Conservation (phyloP, 2,113 vertebrate species). For the Zapornia atra region DNA sequence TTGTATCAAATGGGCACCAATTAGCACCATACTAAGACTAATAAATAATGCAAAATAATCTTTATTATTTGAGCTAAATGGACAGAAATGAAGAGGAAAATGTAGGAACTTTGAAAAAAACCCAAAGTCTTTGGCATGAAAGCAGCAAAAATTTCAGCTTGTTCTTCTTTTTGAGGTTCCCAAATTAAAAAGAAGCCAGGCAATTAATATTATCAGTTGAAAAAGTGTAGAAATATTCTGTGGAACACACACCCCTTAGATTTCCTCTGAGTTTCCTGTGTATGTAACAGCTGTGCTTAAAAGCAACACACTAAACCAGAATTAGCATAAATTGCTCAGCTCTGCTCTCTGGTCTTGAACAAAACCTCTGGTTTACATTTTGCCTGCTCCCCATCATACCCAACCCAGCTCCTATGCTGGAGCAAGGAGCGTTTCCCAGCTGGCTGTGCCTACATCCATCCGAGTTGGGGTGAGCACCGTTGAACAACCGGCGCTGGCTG, state of each 20-base stretch:
- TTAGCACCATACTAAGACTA: accelerated
- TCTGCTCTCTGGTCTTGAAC: neutral
- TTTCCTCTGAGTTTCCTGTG: neutral
- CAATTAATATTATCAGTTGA: neutral
- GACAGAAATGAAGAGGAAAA: neutral
- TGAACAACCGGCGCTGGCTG: neutral
- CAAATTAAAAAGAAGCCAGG: neutral
- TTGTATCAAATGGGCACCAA: accelerated
- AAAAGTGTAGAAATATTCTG: neutral
- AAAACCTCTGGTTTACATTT: neutral
- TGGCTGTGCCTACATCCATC: neutral
- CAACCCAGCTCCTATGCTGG: neutral
- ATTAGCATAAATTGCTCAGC: neutral
- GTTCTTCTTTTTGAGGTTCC: neutral
- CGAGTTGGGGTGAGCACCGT: neutral
- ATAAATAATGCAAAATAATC: neutral
- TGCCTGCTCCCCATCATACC: neutral
- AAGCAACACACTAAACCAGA: neutral
- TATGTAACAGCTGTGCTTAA: neutral
- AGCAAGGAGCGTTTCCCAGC: neutral
- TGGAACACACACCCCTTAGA: neutral
- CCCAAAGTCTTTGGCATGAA: neutral
- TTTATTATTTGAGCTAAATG: neutral
- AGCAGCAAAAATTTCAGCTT: neutral
- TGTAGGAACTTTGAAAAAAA: neutral